Evolutionary conservation across 2,797 vertebrate species (phyloP), one percentile per base, ranked within the genome.

Genomic region (Thaleichthys pacificus): DNA sequence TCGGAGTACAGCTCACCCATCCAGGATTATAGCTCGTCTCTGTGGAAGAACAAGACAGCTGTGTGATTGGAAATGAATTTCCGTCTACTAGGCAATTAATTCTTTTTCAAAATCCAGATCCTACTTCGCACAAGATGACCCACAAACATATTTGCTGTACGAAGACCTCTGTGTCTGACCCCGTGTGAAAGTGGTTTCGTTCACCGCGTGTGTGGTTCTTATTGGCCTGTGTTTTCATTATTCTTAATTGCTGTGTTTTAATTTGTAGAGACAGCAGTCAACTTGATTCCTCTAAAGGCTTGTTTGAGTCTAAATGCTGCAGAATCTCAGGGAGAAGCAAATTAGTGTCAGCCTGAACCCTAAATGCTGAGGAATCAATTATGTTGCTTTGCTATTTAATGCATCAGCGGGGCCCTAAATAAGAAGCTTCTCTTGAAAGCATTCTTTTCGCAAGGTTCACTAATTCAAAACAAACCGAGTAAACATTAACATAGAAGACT

Each of bases 1-100:
- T 71, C 51, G 62, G 76, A 64, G 6, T 3, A 71, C 72, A 72
- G 70, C 69, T 88, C 86, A 86, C 73, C 89, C 87, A 84, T 89
- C 85, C 81, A 90, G 77, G 75, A 82, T 35, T 77, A 83, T 75
- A 64, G 71, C 58, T 69, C 0, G 80, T 81, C 82, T 86, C 92
- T 93, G 84, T 69, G 15, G 66, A 70, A 66, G 21, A 78, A 60
- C 26, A 72, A 66, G 74, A 82, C 11, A 69, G 66, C n/a, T 19
- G 3, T 66, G 14, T 32, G 17, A 21, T 30, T 66, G 21, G 1
- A 61, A 1, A 24, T 8, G 3, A 26, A 61, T 21, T 61, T 28
- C 2, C 12, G 1, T 22, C 58, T 14, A 24, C 12, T 61, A 3
- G 3, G 8, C 26, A 14, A 47, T 47, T 0, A 47, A 47, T 47